Evolutionary conservation across 30 jellyfish, hydroid and myxozoan genomes (phyloP).

Genomic region (Pseudorhiza aurosa): DNA sequence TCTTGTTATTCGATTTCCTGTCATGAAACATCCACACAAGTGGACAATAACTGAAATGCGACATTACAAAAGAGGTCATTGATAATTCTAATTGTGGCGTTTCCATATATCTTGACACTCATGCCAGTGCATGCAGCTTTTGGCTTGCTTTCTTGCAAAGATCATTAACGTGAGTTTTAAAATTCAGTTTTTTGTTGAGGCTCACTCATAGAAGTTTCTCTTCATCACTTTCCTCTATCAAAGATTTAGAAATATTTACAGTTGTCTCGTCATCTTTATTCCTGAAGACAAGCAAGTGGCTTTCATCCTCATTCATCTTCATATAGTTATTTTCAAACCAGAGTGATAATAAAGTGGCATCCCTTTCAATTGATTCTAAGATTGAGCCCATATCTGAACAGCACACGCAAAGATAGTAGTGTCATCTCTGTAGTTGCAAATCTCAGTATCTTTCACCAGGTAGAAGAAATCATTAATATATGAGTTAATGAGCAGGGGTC

Average conservation of each 20-base stretch:
- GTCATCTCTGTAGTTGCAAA: constrained; percentile 33
- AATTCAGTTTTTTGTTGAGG: no score
- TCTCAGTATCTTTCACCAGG: constrained; percentile 34
- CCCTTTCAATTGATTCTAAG: constrained; percentile 55
- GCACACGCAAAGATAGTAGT: constrained; percentile 32
- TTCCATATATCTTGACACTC: no score
- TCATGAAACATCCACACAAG: no score
- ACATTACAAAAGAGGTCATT: no score
- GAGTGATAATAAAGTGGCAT: constrained; percentile 17
- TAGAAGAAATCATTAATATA: constrained; percentile 20
- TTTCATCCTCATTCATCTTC: constrained; percentile 36
- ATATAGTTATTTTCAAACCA: constrained; percentile 59
- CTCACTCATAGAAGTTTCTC: no score
- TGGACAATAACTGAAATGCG: no score
- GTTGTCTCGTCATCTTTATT: constrained; percentile 23
- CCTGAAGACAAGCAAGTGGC: constrained; percentile 52
- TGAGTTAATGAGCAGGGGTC: constrained; percentile 15
- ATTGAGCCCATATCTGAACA: constrained; percentile 29
- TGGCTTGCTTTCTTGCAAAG: no score
- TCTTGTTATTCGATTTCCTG: no score
- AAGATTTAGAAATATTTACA: constrained; percentile 26
- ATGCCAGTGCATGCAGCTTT: no score
- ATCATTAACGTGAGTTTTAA: no score
- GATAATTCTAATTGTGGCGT: no score
- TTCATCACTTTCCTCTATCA: no score